Percentiles rank a stretch among this genome's conserved stretches.
phyloP scores from a whole-genome alignment of 2,113 vertebrate species.

The Phocoena sinus region DNA sequence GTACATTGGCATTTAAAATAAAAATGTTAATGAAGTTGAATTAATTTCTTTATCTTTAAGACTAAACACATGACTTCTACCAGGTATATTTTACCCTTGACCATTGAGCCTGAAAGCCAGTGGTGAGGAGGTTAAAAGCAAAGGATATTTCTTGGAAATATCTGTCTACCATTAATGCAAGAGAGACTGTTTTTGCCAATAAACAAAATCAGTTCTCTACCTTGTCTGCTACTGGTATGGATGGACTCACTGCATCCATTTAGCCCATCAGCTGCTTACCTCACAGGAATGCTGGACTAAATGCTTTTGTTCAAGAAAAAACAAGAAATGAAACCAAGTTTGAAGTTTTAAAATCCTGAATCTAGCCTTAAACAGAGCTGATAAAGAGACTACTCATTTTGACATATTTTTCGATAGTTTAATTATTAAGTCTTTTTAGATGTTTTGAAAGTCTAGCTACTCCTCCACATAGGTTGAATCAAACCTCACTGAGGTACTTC shows the following conservation, averaged over 20 bases:
- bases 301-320: conserved; percentile 24
- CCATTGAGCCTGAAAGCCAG: neutral
- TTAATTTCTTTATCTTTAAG: neutral
- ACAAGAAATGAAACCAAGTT: conserved; percentile 4
- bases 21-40: conserved; percentile 24
- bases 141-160: conserved; percentile 29
- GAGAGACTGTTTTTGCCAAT: conserved; percentile 37
- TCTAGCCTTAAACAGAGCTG: neutral
- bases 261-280: conserved; percentile 19
- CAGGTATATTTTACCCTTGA: neutral
- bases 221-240: neutral
- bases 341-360: neutral
- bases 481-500: neutral
- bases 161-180: conserved; percentile 14
- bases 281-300: neutral
- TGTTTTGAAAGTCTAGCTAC: neutral
- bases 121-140: conserved; percentile 25
- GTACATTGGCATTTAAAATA: neutral
- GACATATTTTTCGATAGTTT: neutral
- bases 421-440: neutral
- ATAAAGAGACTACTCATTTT: neutral
- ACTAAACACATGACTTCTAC: neutral
- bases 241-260: neutral
- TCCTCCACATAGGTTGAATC: neutral
- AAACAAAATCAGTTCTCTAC: conserved; percentile 46